Base-by-base conservation (phyloP, 2,113 vertebrate genomes). In the Istiophorus platypterus region DNA sequence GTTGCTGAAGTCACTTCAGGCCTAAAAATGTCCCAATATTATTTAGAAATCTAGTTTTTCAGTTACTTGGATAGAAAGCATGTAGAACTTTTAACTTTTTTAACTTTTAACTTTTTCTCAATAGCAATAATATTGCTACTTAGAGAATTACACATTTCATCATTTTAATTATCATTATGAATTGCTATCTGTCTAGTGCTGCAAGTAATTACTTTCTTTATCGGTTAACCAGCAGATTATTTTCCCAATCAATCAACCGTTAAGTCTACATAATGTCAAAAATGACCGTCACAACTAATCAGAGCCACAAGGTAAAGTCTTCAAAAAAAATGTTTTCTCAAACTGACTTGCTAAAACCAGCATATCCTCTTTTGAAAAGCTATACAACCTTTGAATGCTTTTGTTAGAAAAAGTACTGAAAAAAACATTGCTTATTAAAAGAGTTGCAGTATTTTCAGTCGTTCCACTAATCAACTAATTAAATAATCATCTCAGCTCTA, bases 391-490 rank as follows among this genome's bases (percentile, higher is more conserved):
- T 1, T 10, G 1, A 7, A n/a, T 41, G 12, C 9, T 31, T 49
- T 45, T 34, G 3, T 22, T 17, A 4, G 8, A 27, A 62, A 52
- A 41, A 6, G 18, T 0, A 67, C 15, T 26, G 3, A 59, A 34
- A 29, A 5, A 2, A n/a, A 17, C 9, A 57, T 42, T 5, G 2
- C 26, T 37, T 24, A 24, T 20, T 11, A 26, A 34, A 75, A 15
- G 13, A 20, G 5, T 18, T 13, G 27, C 49, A 9, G 8, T 52
- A 52, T n/a, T 52, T 56, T 42, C 2, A 29, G 2, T 11, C 5
- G 0, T 2, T 24, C 7, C 0, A 7, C 6, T 29, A 31, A 31
- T 24, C 1, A 0, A n/a, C 24, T n/a, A 1, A n/a, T 54, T 24
- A 26, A 12, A 22, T 4, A 51, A 71, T 59, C 0, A 42, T 76